Percentiles rank a stretch among this genome's conserved stretches.
phyloP scores from a whole-genome alignment of 2,113 vertebrate species.

The Vulpes ferrilata region DNA sequence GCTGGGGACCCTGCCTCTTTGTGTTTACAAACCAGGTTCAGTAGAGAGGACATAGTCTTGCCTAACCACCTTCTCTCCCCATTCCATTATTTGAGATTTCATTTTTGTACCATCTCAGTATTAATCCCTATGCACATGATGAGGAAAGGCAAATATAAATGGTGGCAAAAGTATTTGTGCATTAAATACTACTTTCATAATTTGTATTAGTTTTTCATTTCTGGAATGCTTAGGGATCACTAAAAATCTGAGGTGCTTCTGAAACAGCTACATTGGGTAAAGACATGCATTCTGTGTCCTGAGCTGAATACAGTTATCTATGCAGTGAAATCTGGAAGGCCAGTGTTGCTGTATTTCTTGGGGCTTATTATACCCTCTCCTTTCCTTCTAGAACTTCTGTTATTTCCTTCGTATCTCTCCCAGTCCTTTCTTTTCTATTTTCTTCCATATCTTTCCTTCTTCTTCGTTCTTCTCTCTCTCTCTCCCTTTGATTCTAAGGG shows the following conservation, averaged over 20 bases:
- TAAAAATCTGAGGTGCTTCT: slow-evolving; percentile 81
- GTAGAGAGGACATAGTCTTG: slow-evolving; percentile 27
- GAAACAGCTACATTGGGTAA: slow-evolving; percentile 74
- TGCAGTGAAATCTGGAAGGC: slow-evolving; percentile 75
- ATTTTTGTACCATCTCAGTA: slow-evolving; percentile 54
- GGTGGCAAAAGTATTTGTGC: slow-evolving; percentile 61
- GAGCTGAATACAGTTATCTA: slow-evolving; percentile 59
- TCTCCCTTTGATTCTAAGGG: slow-evolving; percentile 47
- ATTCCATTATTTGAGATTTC: slow-evolving; percentile 63
- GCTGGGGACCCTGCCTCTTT: neutral
- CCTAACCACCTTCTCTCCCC: neutral
- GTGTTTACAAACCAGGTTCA: neutral
- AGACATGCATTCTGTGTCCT: slow-evolving; percentile 63
- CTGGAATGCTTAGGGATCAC: slow-evolving; percentile 78
- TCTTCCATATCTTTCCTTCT: neutral
- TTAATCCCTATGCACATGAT: neutral
- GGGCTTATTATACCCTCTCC: slow-evolving; percentile 72
- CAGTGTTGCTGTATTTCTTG: slow-evolving; percentile 78
- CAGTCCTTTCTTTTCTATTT: neutral
- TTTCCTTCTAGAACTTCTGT: neutral
- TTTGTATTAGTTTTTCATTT: slow-evolving; percentile 83
- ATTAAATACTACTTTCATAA: slow-evolving; percentile 64
- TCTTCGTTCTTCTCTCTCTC: neutral
- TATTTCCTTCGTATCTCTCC: neutral
- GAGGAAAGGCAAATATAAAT: slow-evolving; percentile 28